Base-by-base conservation (phyloP, 2,113 vertebrate genomes). In the Stigmatopora nigra region DNA sequence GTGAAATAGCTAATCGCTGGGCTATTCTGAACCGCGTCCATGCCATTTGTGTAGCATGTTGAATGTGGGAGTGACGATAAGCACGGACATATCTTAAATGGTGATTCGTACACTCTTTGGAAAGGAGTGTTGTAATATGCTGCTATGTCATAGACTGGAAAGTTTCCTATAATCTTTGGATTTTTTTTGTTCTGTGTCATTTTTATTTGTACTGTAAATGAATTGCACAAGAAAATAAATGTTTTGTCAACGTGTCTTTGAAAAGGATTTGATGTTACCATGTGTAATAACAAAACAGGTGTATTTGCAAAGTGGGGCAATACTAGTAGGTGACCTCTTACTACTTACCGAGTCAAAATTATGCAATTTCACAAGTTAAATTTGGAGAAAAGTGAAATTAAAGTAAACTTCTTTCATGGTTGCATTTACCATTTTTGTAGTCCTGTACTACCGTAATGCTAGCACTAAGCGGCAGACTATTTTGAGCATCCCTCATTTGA, bases 71-170 rank as follows among this genome's bases (percentile, higher is more conserved):
- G 64, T 63, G 45, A 70, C 67, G 41, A 62, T 69, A 82, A 48
- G 69, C 62, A 58, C 31, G 61, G 31, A 81, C 65, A 66, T 65
- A 77, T 81, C 62, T 61, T 82, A 67, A 52, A 79, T 59, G 49
- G 69, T 85, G 71, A 86, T 84, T 84, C 56, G 77, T 61, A 55
- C 61, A 71, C 57, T 70, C 51, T 77, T 58, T 64, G 53, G n/a
- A 49, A 71, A 77, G 72, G 79, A 87, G 85, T 80, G 85, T 78
- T 82, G 79, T 85, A 81, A 81, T 82, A 82, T 85, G 87, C 85
- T 88, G 87, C 87, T 88, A 85, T 80, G 84, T 83, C 80, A 79
- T 77, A 78, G 82, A 88, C 87, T 84, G 85, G 84, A 84, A 82
- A 68, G 20, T 62, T 79, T 83, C 69, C 47, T 79, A 69, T 86